Base-by-base conservation (phyloP, 2,797 vertebrate genomes). In the Muscicapa comitata region DNA sequence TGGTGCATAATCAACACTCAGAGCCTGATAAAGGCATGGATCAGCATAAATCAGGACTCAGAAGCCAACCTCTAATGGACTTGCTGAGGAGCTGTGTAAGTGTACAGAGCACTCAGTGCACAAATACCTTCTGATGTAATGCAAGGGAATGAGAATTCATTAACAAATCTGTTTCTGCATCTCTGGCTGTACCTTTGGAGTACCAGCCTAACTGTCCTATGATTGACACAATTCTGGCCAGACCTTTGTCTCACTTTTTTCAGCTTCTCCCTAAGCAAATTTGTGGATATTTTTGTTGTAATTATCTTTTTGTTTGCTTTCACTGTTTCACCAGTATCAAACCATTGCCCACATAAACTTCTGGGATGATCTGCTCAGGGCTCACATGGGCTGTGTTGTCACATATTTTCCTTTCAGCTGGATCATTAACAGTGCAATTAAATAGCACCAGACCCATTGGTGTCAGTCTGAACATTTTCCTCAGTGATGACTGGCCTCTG, bases 21-120 rank as follows among this genome's bases (percentile, higher is more conserved):
- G 67, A 82, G 58, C 48, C 86, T 89, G 80, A 31, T 50, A 91
- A 87, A 71, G 76, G 59, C 45, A 33, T 25, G 48, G 26, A 91
- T 89, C 75, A 88, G 79, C 85, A 95, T 83, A 83, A 96, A 91
- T 81, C 87, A 93, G 61, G 63, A 17, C 45, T 54, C 78, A n/a
- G 37, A 65, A 75, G n/a, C 90, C 92, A 88, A 71, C n/a, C 82
- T 71, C 76, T 90, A 88, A 93, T 93, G 93, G 87, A 47, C 73
- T 83, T 65, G 48, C 80, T 82, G 87, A 2, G 2, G 65, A 94
- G 72, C 86, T 89, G 14, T 61, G 50, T 18, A 51, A 94, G 66
- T 43, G 65, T 57, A 71, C 57, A 43, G 78, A 91, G 87, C 45
- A 47, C 72, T 88, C 57, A 40, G 43, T 33, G 50, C 68, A 71